A percentile compares a stretch with the other conserved stretches of the same genome.
phyloP scores from a whole-genome alignment of 1,140 invertebrate genomes.

The Anastrepha obliqua region DNA sequence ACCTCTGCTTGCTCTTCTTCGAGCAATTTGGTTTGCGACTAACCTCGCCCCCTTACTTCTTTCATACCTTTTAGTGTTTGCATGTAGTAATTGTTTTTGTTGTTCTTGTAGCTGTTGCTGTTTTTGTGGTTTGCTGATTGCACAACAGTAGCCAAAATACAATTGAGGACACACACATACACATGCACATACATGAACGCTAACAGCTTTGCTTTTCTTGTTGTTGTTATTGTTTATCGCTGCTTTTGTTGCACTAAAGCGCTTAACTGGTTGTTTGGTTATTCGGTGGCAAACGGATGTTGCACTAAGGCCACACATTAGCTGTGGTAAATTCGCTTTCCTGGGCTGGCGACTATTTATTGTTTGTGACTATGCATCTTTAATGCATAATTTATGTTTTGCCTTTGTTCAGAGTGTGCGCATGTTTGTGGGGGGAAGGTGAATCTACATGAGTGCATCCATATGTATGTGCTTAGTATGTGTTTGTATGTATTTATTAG shows the following conservation, averaged over 20 bases:
- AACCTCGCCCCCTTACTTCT: neutral
- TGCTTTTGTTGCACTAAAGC: neutral
- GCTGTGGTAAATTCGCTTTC: conserved; percentile 13
- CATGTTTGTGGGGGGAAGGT: too few species aligned
- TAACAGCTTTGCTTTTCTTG: neutral
- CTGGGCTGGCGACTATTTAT: neutral
- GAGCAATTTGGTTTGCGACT: neutral
- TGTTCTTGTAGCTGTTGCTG: neutral
- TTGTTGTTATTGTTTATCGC: neutral
- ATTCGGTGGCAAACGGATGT: conserved; percentile 45
- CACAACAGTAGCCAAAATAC: conserved; percentile 39
- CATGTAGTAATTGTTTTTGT: neutral
- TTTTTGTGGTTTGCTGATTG: conserved; percentile 26
- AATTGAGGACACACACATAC: conserved; percentile 20
- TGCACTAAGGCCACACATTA: conserved; percentile 40
- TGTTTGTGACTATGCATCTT: neutral
- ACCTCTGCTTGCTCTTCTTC: neutral
- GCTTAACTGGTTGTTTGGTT: conserved; percentile 25
- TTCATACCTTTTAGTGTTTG: neutral
- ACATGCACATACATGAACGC: neutral
- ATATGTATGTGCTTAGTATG: too few species aligned
- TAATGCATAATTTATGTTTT: conserved; percentile 7
- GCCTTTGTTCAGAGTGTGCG: too few species aligned
- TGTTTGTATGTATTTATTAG: too few species aligned
- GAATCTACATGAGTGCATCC: too few species aligned